A percentile compares a stretch with the other conserved stretches of the same genome.
These are phyloP conservation scores for Cryptoleucopteryx plumbea DNA, from an alignment of 2,113 vertebrate genomes.

Conservation along the genomic window DNA sequence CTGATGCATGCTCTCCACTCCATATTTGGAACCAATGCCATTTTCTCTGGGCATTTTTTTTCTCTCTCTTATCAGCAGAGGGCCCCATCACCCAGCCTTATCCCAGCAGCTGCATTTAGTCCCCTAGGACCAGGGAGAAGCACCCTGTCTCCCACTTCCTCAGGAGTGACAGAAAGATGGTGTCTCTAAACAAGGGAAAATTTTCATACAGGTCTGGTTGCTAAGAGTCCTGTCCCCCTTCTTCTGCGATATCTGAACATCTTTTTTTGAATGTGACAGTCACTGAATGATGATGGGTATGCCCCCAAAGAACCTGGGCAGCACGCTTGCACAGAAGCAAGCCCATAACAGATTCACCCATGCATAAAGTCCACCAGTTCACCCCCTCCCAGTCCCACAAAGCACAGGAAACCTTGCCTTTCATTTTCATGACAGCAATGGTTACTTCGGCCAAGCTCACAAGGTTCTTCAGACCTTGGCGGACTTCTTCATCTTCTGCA, in stretches of 20 bases:
- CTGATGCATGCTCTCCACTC: neutral
- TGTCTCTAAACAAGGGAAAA: neutral
- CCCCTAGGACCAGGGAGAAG: neutral
- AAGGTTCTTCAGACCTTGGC: neutral
- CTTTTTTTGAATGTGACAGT: neutral
- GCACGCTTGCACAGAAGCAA: neutral
- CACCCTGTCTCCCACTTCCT: neutral
- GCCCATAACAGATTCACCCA: neutral
- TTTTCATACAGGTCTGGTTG: neutral
- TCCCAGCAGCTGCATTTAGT: neutral
- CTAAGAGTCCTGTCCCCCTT: neutral
- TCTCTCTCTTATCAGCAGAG: neutral
- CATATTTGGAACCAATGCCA: neutral
- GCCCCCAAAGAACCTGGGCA: neutral
- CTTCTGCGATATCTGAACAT: neutral
- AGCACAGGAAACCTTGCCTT: neutral
- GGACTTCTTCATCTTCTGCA: fast-evolving
- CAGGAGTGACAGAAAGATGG: neutral
- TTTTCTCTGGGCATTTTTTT: neutral
- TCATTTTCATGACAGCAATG: fast-evolving
- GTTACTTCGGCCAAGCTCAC: fast-evolving
- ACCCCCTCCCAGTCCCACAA: neutral
- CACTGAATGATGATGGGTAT: neutral
- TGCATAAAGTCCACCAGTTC: neutral
- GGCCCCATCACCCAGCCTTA: neutral